Percentiles rank a stretch among this genome's conserved stretches.
These are phyloP conservation scores for Pangasianodon gigas DNA, from an alignment of 2,113 vertebrate species.

Conservation along the genomic window DNA sequence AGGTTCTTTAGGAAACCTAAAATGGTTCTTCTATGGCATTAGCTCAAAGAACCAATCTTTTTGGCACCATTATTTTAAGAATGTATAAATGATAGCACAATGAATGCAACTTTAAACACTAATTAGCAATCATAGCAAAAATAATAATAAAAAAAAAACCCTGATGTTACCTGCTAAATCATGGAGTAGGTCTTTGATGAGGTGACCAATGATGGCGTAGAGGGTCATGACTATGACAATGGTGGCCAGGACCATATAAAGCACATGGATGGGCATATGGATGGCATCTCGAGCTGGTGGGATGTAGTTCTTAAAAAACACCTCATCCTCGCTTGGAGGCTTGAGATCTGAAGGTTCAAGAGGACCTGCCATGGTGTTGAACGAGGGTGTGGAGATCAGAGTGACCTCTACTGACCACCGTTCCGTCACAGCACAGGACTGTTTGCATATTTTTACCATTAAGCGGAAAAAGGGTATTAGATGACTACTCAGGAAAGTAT, in stretches of 20 bases:
- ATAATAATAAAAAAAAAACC: background rate
- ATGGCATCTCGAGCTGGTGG: constrained; percentile 83
- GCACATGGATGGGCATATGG: constrained; percentile 76
- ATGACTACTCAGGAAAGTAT: background rate
- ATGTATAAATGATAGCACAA: background rate
- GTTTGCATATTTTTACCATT: background rate
- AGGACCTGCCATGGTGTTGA: constrained; percentile 17
- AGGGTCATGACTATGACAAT: constrained; percentile 79
- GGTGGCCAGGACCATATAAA: constrained; percentile 84
- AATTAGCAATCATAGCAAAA: background rate
- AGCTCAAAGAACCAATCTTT: background rate
- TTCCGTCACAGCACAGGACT: background rate
- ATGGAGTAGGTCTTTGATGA: constrained; percentile 89
- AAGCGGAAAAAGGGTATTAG: background rate
- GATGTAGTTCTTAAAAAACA: constrained; percentile 79
- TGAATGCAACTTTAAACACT: background rate
- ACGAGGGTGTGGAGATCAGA: background rate
- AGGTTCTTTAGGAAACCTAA: background rate
- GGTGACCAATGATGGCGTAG: constrained; percentile 90
- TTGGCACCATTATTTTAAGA: background rate
- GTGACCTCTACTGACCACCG: constrained; percentile 2
- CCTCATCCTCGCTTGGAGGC: constrained; percentile 56
- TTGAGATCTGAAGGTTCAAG: constrained; percentile 28
- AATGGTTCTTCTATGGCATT: background rate
- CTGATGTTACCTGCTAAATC: constrained; percentile 68